phyloP scores from a whole-genome alignment of 2,888 invertebrate species.

The Octonoba sinensis region DNA sequence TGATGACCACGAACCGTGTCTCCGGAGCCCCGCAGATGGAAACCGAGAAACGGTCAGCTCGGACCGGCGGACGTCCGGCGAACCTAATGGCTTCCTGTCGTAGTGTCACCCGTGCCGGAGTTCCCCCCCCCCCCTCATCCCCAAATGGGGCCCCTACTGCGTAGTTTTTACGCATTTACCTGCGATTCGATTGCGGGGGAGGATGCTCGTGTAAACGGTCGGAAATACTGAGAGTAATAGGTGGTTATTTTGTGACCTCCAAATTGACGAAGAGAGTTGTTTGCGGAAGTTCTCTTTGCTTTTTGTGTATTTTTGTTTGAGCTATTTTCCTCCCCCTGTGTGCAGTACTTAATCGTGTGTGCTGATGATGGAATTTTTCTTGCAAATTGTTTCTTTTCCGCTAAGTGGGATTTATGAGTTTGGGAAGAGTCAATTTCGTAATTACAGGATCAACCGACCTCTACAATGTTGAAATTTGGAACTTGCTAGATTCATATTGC shows the following conservation, averaged over 20 bases:
- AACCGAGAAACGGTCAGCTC: constrained; percentile 24
- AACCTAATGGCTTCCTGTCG: constrained; percentile 54
- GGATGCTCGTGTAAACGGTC: constrained; percentile 39
- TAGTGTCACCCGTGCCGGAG: constrained; percentile 50
- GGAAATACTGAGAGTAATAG: constrained; percentile 52
- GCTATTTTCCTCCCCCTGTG: too few species aligned
- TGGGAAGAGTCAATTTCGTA: too few species aligned
- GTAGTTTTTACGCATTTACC: constrained; percentile 29
- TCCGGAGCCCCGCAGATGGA: constrained; percentile 54
- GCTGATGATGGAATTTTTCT: too few species aligned
- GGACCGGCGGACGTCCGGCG: constrained; percentile 42
- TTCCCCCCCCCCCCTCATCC: constrained; percentile 28
- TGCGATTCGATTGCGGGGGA: constrained; percentile 30
- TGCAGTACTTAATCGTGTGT: too few species aligned
- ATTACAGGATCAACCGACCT: too few species aligned
- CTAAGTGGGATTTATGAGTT: too few species aligned
- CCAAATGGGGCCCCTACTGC: constrained; percentile 13
- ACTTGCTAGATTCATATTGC: too few species aligned
- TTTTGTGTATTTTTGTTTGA: constrained; percentile 6
- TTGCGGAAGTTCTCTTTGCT: constrained; percentile 51
- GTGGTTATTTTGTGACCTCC: constrained; percentile 57
- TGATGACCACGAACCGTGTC: constrained; percentile 50
- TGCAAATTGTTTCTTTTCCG: not conserved
- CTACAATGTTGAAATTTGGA: too few species aligned
- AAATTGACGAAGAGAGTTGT: constrained; percentile 46